A percentile compares a stretch with the other conserved stretches of the same genome.
Evolutionary conservation across 1,140 invertebrate genomes (phyloP).

Genomic region (Physella acuta): DNA sequence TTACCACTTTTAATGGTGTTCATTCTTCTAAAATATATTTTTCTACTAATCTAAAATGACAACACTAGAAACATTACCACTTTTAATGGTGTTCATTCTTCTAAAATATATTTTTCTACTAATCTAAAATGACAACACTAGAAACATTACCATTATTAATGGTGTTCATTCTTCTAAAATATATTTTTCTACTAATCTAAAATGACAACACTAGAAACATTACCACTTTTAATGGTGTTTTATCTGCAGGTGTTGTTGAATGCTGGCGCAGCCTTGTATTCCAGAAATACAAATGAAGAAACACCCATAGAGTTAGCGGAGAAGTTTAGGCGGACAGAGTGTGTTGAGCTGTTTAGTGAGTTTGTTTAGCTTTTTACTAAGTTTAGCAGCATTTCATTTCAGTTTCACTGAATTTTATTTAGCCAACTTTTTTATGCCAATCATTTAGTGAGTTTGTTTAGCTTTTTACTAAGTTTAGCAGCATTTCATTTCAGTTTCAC

Average conservation of each 20-base stretch:
- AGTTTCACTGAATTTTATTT: neutral
- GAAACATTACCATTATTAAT: no score
- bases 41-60: no score
- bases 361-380: neutral
- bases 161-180: no score
- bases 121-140: no score
- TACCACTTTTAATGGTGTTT: no score
- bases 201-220: no score
- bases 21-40: no score
- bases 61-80: no score
- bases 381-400: neutral
- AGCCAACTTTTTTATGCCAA: neutral
- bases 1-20: no score
- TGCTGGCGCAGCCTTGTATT: conserved; percentile 8
- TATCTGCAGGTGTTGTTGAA: conserved; percentile 18
- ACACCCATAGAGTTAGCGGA: conserved; percentile 21
- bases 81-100: no score
- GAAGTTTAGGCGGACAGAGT: conserved; percentile 3
- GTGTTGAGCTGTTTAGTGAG: conserved; percentile 12
- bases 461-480: neutral
- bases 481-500: neutral
- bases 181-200: no score
- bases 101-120: no score
- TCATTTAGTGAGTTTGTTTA: conserved; percentile 10
- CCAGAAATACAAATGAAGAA: conserved; percentile 2